Evolutionary conservation across 2,888 invertebrate species (phyloP).

Genomic region (Chrysomela aeneicollis): DNA sequence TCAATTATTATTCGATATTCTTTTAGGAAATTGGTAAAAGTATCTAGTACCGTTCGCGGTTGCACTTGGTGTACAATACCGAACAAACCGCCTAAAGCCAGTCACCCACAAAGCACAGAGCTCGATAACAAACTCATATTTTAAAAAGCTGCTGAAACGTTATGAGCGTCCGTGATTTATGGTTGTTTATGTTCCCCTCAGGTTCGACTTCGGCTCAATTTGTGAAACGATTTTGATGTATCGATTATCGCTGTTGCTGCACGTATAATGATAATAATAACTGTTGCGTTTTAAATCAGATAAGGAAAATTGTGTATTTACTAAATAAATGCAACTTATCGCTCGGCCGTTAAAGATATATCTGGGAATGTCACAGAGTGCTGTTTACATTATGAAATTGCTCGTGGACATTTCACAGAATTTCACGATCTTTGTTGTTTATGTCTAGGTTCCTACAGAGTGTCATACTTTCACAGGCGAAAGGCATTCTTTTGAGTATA

Average conservation of each 20-base stretch:
- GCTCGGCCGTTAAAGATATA: conserved; percentile 31
- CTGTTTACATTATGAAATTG: conserved; percentile 4
- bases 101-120: conserved; percentile 43
- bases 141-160: conserved; percentile 28
- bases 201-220: conserved; percentile 38
- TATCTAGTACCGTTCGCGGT: conserved; percentile 11
- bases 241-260: conserved; percentile 50
- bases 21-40: conserved; percentile 30
- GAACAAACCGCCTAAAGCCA: conserved; percentile 34
- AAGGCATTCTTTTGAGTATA: too few species aligned
- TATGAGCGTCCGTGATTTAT: conserved; percentile 42
- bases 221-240: conserved; percentile 50
- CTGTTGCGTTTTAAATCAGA: conserved; percentile 43
- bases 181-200: conserved; percentile 44
- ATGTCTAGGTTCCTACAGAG: too few species aligned
- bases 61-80: conserved; percentile 16
- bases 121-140: conserved; percentile 45
- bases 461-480: too few species aligned
- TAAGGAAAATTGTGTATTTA: conserved; percentile 46
- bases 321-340: conserved; percentile 43
- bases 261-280: conserved; percentile 44
- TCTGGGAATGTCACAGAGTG: conserved; percentile 24
- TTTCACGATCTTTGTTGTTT: not conserved
- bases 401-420: not conserved
- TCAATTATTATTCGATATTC: conserved; percentile 28